Base-by-base conservation (phyloP, 2,888 invertebrate species). In the Stenodera caucasica region DNA sequence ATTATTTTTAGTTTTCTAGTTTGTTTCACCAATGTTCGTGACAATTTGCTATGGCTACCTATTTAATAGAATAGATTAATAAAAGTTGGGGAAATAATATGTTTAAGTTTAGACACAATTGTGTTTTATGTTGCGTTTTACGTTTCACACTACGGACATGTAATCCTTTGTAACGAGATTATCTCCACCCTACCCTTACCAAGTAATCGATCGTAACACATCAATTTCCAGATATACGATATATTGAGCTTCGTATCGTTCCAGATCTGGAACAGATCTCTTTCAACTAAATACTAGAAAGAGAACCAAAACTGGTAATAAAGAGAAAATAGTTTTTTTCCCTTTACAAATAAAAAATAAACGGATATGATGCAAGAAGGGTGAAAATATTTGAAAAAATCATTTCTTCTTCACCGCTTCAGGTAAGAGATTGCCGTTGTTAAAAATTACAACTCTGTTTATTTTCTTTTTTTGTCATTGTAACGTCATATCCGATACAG, bases 141-240 rank as follows among this genome's bases (percentile, higher is more conserved):
- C 56, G 57, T 63, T 63, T 61, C 53, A 64, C 64, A 56, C 61
- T 49, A 55, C 52, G 64, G 61, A 64, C 64, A 59, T 56, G 64
- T 64, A 64, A 64, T 64, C 64, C 64, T 57, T 56, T 58, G 61
- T 64, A 64, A 64, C 64, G 58, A 64, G 64, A 64, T 64, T 64
- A 64, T 64, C 61, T 63, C 54, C 35, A 50, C 53, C 50, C 53
- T 53, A 45, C 32, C 55, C 15, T 58, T 49, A 52, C 32, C 32
- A 55, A 54, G 64, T 64, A 64, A 64, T 64, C 64, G 64, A 61
- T 64, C 61, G 64, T 56, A 61, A 61, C 64, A 61, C 61, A 54
- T 64, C 64, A 61, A 64, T 61, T 64, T 58, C 58, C 56, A 60
- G 59, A 60, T 45, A 55, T 55, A 58, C 23, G 29, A 45, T 45